Conservation (phyloP, 2,888 invertebrate species). For the Conus canariensis region DNA sequence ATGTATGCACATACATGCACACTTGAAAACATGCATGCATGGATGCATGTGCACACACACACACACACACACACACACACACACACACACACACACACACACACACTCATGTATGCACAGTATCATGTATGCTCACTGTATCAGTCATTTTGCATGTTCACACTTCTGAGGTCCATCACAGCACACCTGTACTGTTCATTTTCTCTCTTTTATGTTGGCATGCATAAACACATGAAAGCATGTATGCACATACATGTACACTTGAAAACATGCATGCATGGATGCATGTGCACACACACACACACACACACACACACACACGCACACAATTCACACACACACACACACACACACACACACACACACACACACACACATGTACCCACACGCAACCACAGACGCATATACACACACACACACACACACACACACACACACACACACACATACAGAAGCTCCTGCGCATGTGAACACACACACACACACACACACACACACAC, state of each 20-base stretch:
- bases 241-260: neutral
- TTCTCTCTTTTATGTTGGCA: neutral
- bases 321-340: neutral
- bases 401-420: neutral
- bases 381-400: neutral
- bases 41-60: neutral
- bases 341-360: neutral
- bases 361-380: neutral
- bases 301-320: neutral
- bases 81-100: neutral
- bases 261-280: neutral
- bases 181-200: too few relatives aligned
- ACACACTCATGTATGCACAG: too few relatives aligned
- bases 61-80: neutral
- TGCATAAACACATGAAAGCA: neutral
- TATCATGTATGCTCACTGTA: too few relatives aligned
- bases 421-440: neutral
- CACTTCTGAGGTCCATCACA: too few relatives aligned
- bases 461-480: neutral
- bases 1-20: neutral
- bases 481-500: constrained; percentile 1
- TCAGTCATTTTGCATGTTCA: too few relatives aligned
- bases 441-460: neutral
- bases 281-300: neutral
- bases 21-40: neutral